phyloP scores from a whole-genome alignment of 2,797 vertebrate genomes.

The Echiichthys vipera region DNA sequence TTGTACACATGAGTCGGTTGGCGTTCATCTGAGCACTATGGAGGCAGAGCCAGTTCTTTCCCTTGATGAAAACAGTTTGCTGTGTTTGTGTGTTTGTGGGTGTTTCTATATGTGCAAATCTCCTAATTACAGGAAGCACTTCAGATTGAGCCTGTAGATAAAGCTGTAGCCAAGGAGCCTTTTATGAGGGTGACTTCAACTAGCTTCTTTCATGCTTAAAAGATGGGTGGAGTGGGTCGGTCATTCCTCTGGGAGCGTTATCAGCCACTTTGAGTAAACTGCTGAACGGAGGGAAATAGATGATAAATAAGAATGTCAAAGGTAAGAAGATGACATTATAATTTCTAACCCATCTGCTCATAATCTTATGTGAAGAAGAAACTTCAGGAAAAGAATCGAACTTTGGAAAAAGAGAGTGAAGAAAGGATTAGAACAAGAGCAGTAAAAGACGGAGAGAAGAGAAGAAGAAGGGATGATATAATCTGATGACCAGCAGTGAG shows the following conservation, averaged over 20 bases:
- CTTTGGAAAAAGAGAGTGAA: not conserved
- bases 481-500: conserved; percentile 54
- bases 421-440: not conserved
- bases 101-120: conserved; percentile 27
- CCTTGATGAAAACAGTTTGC: conserved; percentile 35
- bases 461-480: conserved; percentile 3
- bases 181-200: conserved; percentile 39
- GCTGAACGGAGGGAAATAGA: not conserved
- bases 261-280: conserved; percentile 51
- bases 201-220: conserved; percentile 44
- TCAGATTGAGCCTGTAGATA: conserved; percentile 57
- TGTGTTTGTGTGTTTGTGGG: conserved; percentile 5
- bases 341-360: conserved; percentile 1
- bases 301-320: not conserved
- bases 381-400: not conserved
- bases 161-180: conserved; percentile 24
- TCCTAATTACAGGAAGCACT: conserved; percentile 74
- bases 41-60: conserved; percentile 12
- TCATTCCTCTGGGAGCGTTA: conserved; percentile 61
- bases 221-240: conserved; percentile 63
- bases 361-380: not conserved
- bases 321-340: not conserved
- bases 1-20: conserved; percentile 19
- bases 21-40: not conserved
- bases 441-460: conserved; percentile 4